Evolutionary conservation across 1,140 invertebrate species (phyloP).

Genomic region (Pachyrhynchus sulphureomaculatus): DNA sequence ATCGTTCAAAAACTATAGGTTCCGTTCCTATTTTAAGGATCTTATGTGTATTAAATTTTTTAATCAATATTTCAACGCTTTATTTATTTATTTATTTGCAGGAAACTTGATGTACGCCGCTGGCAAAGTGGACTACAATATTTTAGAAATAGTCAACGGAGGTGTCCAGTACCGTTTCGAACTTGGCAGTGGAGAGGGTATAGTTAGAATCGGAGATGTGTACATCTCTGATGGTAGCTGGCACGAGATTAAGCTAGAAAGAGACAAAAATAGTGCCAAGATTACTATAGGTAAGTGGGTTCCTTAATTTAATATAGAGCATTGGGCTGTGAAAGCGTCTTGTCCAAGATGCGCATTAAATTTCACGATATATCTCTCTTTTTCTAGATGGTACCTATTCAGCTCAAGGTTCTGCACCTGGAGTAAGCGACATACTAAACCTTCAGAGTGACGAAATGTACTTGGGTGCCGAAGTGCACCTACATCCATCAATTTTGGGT

Average conservation of each 20-base stretch:
- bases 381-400: slow-evolving; percentile 69
- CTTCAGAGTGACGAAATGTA: slow-evolving; percentile 82
- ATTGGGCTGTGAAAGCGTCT: too few relatives aligned
- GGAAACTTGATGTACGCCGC: slow-evolving; percentile 83
- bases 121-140: slow-evolving; percentile 85
- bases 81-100: too few relatives aligned
- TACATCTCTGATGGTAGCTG: slow-evolving; percentile 85
- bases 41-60: too few relatives aligned
- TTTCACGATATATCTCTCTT: too few relatives aligned
- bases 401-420: slow-evolving; percentile 77
- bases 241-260: slow-evolving; percentile 83
- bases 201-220: slow-evolving; percentile 71
- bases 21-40: too few relatives aligned
- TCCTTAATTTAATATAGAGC: not conserved
- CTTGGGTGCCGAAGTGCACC: slow-evolving; percentile 79
- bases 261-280: slow-evolving; percentile 75
- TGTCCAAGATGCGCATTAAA: too few relatives aligned
- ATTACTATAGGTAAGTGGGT: slow-evolving; percentile 59
- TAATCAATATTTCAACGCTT: too few relatives aligned
- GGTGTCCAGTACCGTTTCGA: slow-evolving; percentile 86
- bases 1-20: too few relatives aligned
- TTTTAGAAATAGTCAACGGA: slow-evolving; percentile 83
- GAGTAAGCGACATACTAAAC: slow-evolving; percentile 81
- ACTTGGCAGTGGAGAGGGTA: slow-evolving; percentile 87
- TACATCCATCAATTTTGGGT: slow-evolving; percentile 67